A percentile compares a stretch with the other conserved stretches of the same genome.
phyloP scores from a whole-genome alignment of 2,797 vertebrate genomes.

The Crax fasciolata region DNA sequence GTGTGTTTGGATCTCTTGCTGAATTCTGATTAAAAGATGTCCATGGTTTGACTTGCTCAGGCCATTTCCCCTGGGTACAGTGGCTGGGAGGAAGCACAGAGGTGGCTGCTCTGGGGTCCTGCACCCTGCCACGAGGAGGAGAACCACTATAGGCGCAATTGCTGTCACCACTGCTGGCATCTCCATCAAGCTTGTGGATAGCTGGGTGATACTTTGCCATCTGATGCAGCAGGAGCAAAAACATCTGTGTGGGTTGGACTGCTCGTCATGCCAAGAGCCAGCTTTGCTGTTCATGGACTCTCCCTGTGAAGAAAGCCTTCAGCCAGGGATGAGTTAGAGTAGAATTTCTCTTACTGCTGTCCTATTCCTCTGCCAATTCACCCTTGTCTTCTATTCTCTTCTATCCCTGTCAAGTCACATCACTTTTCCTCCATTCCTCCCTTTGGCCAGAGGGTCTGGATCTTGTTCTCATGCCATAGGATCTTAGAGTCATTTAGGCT shows the following conservation, averaged over 20 bases:
- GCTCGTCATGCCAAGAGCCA: background rate
- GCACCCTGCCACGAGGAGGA: background rate
- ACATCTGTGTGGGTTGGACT: background rate
- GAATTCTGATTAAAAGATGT: background rate
- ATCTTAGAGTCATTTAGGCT: background rate
- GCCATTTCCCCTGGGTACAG: background rate
- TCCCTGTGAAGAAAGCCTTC: background rate
- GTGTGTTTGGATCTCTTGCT: accelerated
- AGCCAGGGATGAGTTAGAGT: background rate
- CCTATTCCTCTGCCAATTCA: background rate
- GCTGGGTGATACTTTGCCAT: background rate
- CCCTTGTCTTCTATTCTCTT: background rate
- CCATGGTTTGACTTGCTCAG: background rate
- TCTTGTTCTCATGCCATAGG: background rate
- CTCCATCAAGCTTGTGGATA: accelerated
- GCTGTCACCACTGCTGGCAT: background rate
- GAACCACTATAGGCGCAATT: background rate
- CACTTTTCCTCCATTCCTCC: background rate
- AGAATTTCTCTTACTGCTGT: background rate
- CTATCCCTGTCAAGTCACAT: background rate
- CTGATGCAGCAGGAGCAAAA: background rate
- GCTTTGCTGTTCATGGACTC: background rate
- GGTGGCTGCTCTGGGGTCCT: background rate
- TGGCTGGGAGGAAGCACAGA: background rate
- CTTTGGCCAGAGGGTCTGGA: background rate